Evolutionary conservation across 2,113 vertebrate species (phyloP).

Genomic region (Anolis sagrei): DNA sequence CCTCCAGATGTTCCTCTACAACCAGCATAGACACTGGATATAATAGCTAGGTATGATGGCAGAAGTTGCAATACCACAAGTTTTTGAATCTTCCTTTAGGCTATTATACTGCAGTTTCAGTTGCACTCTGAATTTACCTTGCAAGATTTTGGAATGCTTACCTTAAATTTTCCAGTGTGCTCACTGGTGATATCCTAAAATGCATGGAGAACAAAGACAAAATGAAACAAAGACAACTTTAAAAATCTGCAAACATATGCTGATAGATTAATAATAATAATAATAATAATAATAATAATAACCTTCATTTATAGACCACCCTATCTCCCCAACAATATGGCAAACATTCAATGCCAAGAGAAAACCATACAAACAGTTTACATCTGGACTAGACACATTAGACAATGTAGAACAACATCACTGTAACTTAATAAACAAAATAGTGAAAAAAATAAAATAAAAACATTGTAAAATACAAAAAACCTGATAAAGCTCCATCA

Average conservation of each 20-base stretch:
- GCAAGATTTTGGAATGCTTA: slow-evolving; percentile 62
- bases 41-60: not conserved
- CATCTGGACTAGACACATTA: too few species aligned
- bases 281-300: too few species aligned
- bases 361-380: too few species aligned
- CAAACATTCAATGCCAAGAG: too few species aligned
- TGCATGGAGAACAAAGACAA: slow-evolving; percentile 43
- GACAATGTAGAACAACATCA: too few species aligned
- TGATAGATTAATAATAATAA: too few species aligned
- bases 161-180: slow-evolving; percentile 74
- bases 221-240: not conserved
- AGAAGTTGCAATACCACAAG: not conserved
- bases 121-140: not conserved
- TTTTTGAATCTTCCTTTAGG: not conserved
- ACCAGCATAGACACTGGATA: not conserved
- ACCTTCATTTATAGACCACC: too few species aligned
- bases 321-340: too few species aligned
- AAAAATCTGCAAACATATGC: slow-evolving; percentile 12
- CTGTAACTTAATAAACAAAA: too few species aligned
- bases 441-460: too few species aligned
- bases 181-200: slow-evolving; percentile 76
- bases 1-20: not conserved
- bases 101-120: not conserved
- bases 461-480: too few species aligned
- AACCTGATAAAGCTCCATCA: too few species aligned